Evolutionary conservation across 2,888 invertebrate species (phyloP).

Genomic region (Seira ritae): DNA sequence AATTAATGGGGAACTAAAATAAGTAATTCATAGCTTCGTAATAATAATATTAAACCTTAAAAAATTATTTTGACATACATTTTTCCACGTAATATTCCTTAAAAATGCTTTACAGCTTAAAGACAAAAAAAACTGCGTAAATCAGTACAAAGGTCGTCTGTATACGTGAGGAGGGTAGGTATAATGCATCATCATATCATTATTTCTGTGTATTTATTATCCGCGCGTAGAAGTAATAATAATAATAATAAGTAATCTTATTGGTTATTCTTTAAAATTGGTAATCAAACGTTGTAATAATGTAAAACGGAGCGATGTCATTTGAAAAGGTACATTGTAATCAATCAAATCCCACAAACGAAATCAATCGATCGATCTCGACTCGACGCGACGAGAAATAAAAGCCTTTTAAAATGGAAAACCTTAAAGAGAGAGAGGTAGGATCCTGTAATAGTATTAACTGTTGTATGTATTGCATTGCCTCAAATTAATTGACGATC

Average conservation of each 20-base stretch:
- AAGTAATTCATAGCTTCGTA: slow-evolving; percentile 25
- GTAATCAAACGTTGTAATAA: slow-evolving; percentile 47
- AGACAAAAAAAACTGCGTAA: slow-evolving; percentile 29
- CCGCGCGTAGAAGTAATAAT: slow-evolving; percentile 2
- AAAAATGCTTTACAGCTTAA: slow-evolving; percentile 20
- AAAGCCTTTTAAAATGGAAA: slow-evolving; percentile 17
- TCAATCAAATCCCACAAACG: neutral
- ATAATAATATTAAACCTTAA: slow-evolving; percentile 15
- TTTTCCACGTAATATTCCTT: neutral
- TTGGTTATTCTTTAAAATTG: slow-evolving; percentile 55
- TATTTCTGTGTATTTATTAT: slow-evolving; percentile 13
- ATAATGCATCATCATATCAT: neutral
- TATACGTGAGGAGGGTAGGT: slow-evolving; percentile 31
- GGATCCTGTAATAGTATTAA: neutral
- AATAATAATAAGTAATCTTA: slow-evolving; percentile 13
- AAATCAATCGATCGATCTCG: slow-evolving; percentile 17
- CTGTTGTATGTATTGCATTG: neutral
- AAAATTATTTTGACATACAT: slow-evolving; percentile 26
- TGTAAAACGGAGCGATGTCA: slow-evolving; percentile 28
- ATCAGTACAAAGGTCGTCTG: slow-evolving; percentile 51
- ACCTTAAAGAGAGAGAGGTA: slow-evolving; percentile 3
- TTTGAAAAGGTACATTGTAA: slow-evolving; percentile 42
- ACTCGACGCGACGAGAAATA: neutral
- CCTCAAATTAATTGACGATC: neutral
- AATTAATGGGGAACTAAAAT: slow-evolving; percentile 5